Base-by-base conservation (phyloP, 1,140 invertebrate genomes). In the Wiebesia pumilae region DNA sequence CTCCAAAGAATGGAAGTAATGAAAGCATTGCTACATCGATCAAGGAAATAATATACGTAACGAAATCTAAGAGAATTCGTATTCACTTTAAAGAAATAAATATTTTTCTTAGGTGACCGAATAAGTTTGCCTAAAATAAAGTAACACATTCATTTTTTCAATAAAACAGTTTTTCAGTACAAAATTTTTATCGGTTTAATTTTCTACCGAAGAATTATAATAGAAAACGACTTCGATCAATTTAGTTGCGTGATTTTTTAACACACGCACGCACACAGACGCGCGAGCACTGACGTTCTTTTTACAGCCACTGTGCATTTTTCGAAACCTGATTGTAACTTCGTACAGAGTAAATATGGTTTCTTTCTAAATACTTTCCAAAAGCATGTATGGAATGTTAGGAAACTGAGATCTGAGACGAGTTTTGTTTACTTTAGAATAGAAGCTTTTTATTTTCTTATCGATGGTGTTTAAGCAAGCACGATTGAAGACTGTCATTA, bases 371-470 rank as follows among this genome's bases (percentile, higher is more conserved):
- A 33, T 69, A 69, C 65, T 30, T 30, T 16, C 65, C 65, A 33
- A 35, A 69, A 35, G n/a, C 3, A 3, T 35, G 10, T 30, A 69
- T 62, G 58, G 33, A 69, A 69, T 33, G 12, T 69, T 33, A n/a
- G 62, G 62, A 67, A 67, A 67, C n/a, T 67, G 14, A 4, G n/a
- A n/a, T n/a, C 14, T 69, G 0, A 2, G 33, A 69, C 21, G 12
- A 35, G 30, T 69, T 69, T 69, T 69, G 30, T 69, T 69, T 69
- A 69, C 65, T 69, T 35, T 69, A 69, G 9, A 69, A 69, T 69
- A 35, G 30, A 69, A 35, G 12, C 19, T 65, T 69, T 69, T 33
- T 33, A 69, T 33, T 69, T 69, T 35, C 16, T 0, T 69, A n/a
- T 33, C 3, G 9, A 4, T 4, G 10, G 21, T 27, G 7, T 75